Evolutionary conservation across 2,113 vertebrate genomes (phyloP).

Genomic region (Athene cunicularia): DNA sequence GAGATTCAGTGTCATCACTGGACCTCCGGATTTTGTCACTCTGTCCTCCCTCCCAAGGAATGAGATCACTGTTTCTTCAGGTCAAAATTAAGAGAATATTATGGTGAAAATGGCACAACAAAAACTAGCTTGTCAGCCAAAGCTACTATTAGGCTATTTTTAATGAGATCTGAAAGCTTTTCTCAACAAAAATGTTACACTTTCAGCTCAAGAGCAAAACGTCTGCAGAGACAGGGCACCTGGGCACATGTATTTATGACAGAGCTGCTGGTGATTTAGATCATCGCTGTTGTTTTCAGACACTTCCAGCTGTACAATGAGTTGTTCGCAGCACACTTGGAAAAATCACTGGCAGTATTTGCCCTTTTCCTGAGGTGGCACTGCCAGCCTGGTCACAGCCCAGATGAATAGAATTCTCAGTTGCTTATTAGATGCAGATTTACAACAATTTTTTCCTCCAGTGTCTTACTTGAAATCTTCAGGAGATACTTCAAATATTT

Average conservation of each 20-base stretch:
- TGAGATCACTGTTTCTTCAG: background rate
- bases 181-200: background rate
- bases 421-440: background rate
- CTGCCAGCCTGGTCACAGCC: background rate
- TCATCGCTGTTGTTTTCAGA: background rate
- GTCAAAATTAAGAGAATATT: background rate
- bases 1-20: background rate
- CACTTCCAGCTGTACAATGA: fast-evolving
- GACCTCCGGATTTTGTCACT: background rate
- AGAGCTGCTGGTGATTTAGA: background rate
- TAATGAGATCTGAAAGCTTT: background rate
- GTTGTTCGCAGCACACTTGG: fast-evolving
- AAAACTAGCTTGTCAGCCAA: background rate
- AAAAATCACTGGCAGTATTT: background rate
- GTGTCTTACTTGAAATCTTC: background rate
- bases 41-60: background rate
- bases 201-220: background rate
- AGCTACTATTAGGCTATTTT: background rate
- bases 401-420: background rate
- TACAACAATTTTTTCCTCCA: background rate
- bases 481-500: background rate
- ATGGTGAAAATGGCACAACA: background rate
- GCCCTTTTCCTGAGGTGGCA: background rate
- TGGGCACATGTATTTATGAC: background rate
- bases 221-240: background rate